Base-by-base conservation (phyloP, 2,113 vertebrate genomes). In the Pelobates fuscus region DNA sequence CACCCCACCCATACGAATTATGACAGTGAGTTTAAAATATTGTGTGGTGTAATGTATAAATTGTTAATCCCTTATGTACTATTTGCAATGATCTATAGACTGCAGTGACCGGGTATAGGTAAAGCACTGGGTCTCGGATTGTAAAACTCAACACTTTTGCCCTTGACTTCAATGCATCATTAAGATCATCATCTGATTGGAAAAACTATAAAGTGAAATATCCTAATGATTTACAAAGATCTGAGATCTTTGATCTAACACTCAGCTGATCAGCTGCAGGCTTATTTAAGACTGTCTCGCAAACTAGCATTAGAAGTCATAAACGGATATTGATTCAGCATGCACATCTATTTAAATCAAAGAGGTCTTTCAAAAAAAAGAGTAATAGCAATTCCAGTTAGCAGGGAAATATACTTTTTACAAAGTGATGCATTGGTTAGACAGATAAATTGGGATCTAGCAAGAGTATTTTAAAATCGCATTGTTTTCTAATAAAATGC, bases 131-230 rank as follows among this genome's bases (percentile, higher is more conserved):
- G 30, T 27, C 71, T 66, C 7, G 44, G 63, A 37, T 67, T 67
- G 41, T 49, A 77, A 77, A 67, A 77, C 27, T 60, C 49, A 27
- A 77, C 64, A 68, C 55, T 60, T 77, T 14, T 61, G 73, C 65
- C 73, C 64, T 77, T 77, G 73, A 73, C 62, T 54, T 32, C 61
- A 77, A 70, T 15, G 62, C 0, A 0, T 62, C 41, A 67, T 23
- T 66, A 60, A 64, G 27, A 71, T 70, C 32, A 81, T 83, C 63
- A 80, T 52, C 55, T 79, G 79, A 65, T 78, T 79, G 55, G 57
- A 84, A 80, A 75, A 30, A 29, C n/a, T 43, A 79, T 69, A 64
- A 64, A 76, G 77, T 20, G 78, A n/a, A 63, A 75, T 61, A 29
- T 77, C 26, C 64, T 61, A 52, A 77, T 68, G 77, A 46, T 46